Evolutionary conservation across 2,797 vertebrate genomes (phyloP), one percentile per base, ranked within the genome.

Genomic region (Danio choprae): DNA sequence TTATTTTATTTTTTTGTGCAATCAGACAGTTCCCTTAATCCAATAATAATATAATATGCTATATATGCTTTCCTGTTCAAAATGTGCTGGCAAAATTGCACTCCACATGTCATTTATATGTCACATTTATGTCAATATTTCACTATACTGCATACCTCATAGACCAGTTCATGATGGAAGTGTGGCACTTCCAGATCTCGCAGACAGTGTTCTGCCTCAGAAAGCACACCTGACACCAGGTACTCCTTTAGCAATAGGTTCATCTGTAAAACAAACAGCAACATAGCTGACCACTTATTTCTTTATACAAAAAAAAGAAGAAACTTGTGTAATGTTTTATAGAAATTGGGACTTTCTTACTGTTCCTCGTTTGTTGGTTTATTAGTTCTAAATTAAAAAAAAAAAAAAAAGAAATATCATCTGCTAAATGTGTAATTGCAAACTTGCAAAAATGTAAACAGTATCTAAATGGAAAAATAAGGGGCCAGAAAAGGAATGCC

Each of bases 161-260:
- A 96, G 70, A 96, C 94, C 13, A 96, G 92, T 88, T 96, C 96
- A 8, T 96, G 96, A 88, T 96, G 94, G 87, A 96, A 96, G 87
- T 97, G 96, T 13, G 95, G 95, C 11, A 97, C 96, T 84, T 97
- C 96, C 16, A 97, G 91, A 68, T 95, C 95, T 40, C 93, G 88
- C 81, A 96, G 92, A 76, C 96, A 96, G 75, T 56, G 95, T 70
- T 96, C 95, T 0, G 96, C 95, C 87, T 96, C 95, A 0, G 86
- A 51, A 56, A 95, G 90, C 0, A 95, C 95, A 56, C 95, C 95
- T 0, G 95, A 96, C 6, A 93, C 85, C 89, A 96, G 89, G 85
- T 95, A 97, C 86, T 97, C 96, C 16, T 95, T 95, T 50, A 96
- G 93, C 84, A 96, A 89, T 56, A 96, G 92, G 86, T 94, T 96